Evolutionary conservation across 2,888 invertebrate genomes (phyloP).

Genomic region (Itoplectis maculator): DNA sequence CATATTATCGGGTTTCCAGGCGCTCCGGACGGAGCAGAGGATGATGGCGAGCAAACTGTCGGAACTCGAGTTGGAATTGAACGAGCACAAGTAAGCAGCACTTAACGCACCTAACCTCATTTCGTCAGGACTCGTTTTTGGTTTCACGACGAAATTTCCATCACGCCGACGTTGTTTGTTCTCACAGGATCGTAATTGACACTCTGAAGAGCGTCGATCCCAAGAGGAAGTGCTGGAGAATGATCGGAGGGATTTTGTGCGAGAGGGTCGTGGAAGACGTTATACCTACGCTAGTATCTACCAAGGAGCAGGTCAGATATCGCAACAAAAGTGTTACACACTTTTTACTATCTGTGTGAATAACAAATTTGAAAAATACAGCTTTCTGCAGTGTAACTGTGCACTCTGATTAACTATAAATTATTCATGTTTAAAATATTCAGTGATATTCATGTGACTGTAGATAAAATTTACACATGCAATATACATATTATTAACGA

Average conservation of each 20-base stretch:
- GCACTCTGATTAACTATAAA: neutral
- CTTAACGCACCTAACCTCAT: constrained; percentile 74
- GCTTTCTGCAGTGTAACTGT: too few species aligned
- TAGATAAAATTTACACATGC: too few species aligned
- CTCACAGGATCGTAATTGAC: constrained; percentile 94
- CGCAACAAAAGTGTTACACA: neutral
- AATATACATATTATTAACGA: neutral
- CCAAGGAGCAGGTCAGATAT: constrained; percentile 89
- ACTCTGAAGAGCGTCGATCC: constrained; percentile 94
- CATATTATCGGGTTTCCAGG: constrained; percentile 94
- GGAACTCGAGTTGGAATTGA: constrained; percentile 96
- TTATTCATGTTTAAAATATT: too few species aligned
- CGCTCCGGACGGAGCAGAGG: constrained; percentile 94
- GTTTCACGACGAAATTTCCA: too few species aligned
- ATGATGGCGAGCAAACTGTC: constrained; percentile 94
- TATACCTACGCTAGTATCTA: constrained; percentile 92
- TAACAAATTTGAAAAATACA: neutral
- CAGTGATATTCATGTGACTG: too few species aligned
- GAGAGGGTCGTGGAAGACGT: constrained; percentile 97
- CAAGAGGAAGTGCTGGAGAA: constrained; percentile 95
- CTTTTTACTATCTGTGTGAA: neutral
- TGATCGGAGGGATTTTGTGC: constrained; percentile 97
- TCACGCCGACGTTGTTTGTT: too few species aligned
- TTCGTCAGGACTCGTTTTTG: constrained; percentile 24
- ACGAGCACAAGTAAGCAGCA: constrained; percentile 95